Percentiles rank a stretch among this genome's conserved stretches.
Evolutionary conservation across 2,113 vertebrate species (phyloP).

Genomic region (Indri indri): DNA sequence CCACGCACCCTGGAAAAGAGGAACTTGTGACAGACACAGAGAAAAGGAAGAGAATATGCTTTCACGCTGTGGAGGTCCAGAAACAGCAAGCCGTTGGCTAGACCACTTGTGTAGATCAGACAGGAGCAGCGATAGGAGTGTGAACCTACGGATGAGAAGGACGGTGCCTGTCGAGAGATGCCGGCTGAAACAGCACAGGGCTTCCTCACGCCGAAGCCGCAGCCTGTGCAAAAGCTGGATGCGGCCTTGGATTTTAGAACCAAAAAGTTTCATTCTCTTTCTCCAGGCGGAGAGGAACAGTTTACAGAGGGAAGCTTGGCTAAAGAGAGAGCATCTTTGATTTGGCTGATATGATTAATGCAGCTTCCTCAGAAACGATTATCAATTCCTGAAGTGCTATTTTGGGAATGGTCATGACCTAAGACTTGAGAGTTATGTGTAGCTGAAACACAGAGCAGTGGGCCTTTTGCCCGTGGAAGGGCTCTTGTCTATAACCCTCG

Average conservation of each 20-base stretch:
- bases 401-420: background rate
- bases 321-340: background rate
- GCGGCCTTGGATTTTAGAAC: background rate
- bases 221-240: background rate
- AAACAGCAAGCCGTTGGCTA: background rate
- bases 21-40: background rate
- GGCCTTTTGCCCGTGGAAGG: background rate
- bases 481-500: no score
- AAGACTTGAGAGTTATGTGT: background rate
- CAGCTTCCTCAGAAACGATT: background rate
- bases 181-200: background rate
- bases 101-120: background rate
- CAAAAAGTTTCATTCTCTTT: background rate
- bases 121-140: no score
- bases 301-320: background rate
- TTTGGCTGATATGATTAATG: background rate
- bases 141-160: background rate
- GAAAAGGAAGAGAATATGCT: background rate
- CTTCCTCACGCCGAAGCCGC: background rate
- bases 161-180: background rate
- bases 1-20: background rate
- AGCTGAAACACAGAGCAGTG: background rate
- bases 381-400: background rate
- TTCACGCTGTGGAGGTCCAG: background rate
- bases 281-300: background rate